These are phyloP conservation scores for Cerastoderma edule DNA, from an alignment of 2,888 invertebrate genomes.

Conservation along the genomic window DNA sequence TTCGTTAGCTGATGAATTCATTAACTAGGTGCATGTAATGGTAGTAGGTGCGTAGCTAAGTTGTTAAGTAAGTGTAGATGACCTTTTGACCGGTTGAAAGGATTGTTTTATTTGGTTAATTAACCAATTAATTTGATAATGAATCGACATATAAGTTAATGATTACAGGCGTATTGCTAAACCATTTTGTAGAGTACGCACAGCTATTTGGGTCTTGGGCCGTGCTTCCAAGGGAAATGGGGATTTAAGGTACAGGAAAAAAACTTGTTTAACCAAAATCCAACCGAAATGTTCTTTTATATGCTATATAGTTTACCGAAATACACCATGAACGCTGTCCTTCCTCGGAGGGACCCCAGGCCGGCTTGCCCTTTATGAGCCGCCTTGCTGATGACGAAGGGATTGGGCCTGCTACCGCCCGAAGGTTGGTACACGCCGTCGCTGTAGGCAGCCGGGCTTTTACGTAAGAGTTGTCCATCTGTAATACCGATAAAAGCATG, in stretches of 20 bases:
- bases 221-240: no score
- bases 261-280: no score
- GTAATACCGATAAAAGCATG: no score
- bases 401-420: slow-evolving; percentile 85
- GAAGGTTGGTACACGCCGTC: slow-evolving; percentile 87
- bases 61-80: no score
- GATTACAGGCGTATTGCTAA: neutral
- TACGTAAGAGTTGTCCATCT: slow-evolving; percentile 86
- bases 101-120: neutral
- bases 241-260: no score
- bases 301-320: slow-evolving; percentile 86
- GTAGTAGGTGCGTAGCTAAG: no score
- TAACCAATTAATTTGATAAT: neutral
- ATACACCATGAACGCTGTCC: slow-evolving; percentile 86
- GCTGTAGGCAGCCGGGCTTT: slow-evolving; percentile 86
- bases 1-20: no score
- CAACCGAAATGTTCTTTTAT: no score
- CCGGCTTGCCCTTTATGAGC: slow-evolving; percentile 67
- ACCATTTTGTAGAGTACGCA: neutral
- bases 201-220: no score
- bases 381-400: slow-evolving; percentile 85
- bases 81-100: no score
- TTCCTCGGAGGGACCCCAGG: slow-evolving; percentile 85
- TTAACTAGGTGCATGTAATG: no score
- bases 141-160: neutral